These are phyloP conservation scores for Ptychodera flava DNA, from an alignment of 35 echinoderm and acorn worm genomes.

Conservation along the genomic window DNA sequence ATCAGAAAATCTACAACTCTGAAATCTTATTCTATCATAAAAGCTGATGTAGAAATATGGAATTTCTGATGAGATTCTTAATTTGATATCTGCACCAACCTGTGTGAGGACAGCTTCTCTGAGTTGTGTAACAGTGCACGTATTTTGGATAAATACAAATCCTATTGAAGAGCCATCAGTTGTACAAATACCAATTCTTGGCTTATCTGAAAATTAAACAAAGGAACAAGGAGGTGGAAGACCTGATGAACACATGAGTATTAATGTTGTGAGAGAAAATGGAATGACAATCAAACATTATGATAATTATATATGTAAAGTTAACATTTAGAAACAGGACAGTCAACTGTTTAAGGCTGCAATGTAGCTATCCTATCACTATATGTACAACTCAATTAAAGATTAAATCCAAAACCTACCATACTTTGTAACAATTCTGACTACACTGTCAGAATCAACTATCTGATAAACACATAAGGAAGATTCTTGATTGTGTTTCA, in stretches of 20 bases:
- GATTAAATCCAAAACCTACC: slow-evolving; percentile 55
- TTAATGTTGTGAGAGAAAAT: background rate
- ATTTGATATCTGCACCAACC: too few species aligned
- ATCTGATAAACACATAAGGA: slow-evolving; percentile 47
- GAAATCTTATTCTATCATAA: too few species aligned
- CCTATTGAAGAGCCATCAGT: slow-evolving; percentile 31
- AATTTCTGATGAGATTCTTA: too few species aligned
- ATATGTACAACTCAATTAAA: too few species aligned
- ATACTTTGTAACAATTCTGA: slow-evolving; percentile 63
- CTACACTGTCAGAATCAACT: slow-evolving; percentile 38
- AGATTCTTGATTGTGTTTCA: slow-evolving; percentile 39
- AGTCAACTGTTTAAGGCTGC: too few species aligned
- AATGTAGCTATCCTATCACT: too few species aligned
- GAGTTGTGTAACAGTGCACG: slow-evolving; percentile 39
- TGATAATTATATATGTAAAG: background rate
- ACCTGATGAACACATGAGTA: background rate
- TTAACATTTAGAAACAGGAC: background rate
- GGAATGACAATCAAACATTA: background rate
- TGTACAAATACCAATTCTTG: slow-evolving; percentile 44
- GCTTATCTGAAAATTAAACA: slow-evolving; percentile 36
- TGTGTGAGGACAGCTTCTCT: slow-evolving; percentile 57
- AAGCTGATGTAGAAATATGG: too few species aligned
- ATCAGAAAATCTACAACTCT: too few species aligned
- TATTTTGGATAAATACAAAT: slow-evolving; percentile 52
- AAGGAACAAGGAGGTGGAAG: background rate